Evolutionary conservation across 2,113 vertebrate species (phyloP), one percentile per base, ranked within the genome.

Genomic region (Parus major): DNA sequence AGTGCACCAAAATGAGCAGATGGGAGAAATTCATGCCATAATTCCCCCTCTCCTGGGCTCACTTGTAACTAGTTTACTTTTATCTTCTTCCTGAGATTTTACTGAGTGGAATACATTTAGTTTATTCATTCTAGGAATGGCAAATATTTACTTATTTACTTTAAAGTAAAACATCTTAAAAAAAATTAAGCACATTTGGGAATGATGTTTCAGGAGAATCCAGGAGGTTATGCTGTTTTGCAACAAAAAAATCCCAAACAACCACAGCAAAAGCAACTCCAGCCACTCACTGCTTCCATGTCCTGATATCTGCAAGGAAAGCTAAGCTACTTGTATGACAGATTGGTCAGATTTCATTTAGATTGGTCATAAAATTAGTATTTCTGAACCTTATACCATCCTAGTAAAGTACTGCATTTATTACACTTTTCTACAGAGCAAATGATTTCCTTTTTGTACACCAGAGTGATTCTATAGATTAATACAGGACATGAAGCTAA

Each of bases 1-100:
- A 82, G 36, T 12, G 12, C 17, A 91, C 19, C 66, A 94, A 87
- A 91, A 68, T 39, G 53, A 79, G 46, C 82, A 95, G 86, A 84
- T 1, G 12, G 55, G 35, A 85, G 49, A 82, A 91, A 90, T 36
- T 39, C 12, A 22, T 60, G 61, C 22, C 41, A 21, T 66, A 89
- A 84, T 89, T 95, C 39, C 10, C 3, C 1, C 18, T 89, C 47
- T 60, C 42, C 16, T 63, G 29, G 7, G 18, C n/a, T 73, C 36
- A 81, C 21, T 89, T 87, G 36, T 29, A 63, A 8, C 35, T 89
- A 4, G 11, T 88, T 88, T 83, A 16, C 25, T 90, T 87, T 82
- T 27, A 66, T 53, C 6, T 77, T 23, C 10, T 70, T 80, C 39
- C 41, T 47, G 13, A 64, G 22, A 76, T 85, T 82, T 76, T 80